A percentile compares a stretch with the other conserved stretches of the same genome.
Conservation (phyloP, 2,113 vertebrate species). For the Arvicanthis niloticus region DNA sequence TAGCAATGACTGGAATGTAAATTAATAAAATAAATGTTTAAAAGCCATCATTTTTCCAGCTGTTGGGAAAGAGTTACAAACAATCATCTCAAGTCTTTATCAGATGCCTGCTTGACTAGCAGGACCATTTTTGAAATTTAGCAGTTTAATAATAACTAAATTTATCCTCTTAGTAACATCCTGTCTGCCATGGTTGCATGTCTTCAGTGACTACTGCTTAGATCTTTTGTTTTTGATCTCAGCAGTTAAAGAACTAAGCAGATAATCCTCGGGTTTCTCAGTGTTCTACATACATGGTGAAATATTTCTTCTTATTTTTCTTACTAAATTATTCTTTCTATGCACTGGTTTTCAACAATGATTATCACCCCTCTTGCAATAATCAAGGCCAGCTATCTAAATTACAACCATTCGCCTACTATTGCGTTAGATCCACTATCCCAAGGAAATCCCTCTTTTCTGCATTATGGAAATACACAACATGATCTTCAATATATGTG, state of each 20-base stretch:
- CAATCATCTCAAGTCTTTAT: constrained; percentile 43
- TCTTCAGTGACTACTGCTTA: neutral
- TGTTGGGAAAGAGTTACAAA: neutral
- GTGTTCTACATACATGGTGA: constrained; percentile 36
- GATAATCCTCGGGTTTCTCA: neutral
- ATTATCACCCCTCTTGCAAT: neutral
- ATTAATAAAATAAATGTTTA: too few species aligned
- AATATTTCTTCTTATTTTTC: constrained; percentile 32
- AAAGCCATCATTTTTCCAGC: constrained; percentile 36
- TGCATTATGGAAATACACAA: neutral
- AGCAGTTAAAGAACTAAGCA: neutral
- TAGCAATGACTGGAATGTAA: too few species aligned
- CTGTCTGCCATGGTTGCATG: neutral
- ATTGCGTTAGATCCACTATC: neutral
- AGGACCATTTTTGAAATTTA: constrained; percentile 16
- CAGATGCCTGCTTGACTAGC: constrained; percentile 51
- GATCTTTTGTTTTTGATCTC: constrained; percentile 27
- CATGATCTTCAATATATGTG: neutral
- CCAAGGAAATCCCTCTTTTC: constrained; percentile 30
- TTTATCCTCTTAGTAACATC: neutral
- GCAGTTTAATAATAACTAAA: neutral
- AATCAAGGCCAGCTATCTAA: neutral
- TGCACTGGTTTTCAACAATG: neutral
- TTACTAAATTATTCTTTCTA: constrained; percentile 4
- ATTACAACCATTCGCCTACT: neutral